Evolutionary conservation across 2,888 invertebrate genomes (phyloP).

Genomic region (Exocentrus adspersus): DNA sequence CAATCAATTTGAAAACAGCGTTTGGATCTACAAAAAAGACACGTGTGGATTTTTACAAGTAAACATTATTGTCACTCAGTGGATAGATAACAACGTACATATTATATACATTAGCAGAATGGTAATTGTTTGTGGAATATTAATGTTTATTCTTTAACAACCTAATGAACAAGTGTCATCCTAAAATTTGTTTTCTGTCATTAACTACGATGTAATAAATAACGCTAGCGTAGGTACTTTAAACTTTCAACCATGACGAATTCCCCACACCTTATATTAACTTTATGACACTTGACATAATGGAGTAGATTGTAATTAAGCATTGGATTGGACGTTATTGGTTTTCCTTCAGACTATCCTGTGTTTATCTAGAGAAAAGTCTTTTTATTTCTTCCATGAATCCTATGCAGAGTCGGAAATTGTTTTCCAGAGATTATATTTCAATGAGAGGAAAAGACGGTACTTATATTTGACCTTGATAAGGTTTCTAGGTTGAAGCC

Average conservation of each 20-base stretch:
- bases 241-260: background rate
- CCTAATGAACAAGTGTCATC: background rate
- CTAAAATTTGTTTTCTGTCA: background rate
- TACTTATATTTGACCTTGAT: no score
- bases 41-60: background rate
- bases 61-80: background rate
- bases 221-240: background rate
- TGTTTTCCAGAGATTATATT: no score
- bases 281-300: background rate
- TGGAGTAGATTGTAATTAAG: background rate
- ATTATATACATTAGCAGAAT: slow-evolving; percentile 2
- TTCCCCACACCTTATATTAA: background rate
- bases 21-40: background rate
- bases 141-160: background rate
- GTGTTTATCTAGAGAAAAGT: no score
- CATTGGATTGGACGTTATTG: no score
- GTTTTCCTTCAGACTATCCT: no score
- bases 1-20: background rate
- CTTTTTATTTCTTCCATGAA: no score
- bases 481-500: no score
- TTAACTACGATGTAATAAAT: background rate
- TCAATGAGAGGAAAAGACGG: no score
- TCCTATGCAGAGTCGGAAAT: no score
- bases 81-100: background rate
- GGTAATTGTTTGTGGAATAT: background rate